Percentiles rank a stretch among this genome's conserved stretches.
Evolutionary conservation across 2,888 invertebrate genomes (phyloP).

Genomic region (Aspidapion aeneum): DNA sequence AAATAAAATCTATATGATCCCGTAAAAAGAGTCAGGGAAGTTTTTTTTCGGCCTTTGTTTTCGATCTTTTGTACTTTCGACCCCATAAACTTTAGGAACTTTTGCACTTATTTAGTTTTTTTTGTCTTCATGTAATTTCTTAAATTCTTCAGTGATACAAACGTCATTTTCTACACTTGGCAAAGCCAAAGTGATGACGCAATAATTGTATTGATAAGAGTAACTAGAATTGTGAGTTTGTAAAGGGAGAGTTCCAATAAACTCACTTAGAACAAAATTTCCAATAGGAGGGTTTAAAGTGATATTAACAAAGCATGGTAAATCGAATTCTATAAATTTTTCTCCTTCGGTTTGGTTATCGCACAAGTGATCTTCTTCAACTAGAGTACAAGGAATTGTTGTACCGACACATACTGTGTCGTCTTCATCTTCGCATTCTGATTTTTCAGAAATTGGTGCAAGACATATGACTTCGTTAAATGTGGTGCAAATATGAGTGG

Average conservation of each 20-base stretch:
- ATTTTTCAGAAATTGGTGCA: conserved; percentile 29
- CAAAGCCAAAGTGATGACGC: conserved; percentile 36
- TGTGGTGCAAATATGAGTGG: conserved; percentile 39
- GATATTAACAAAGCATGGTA: conserved; percentile 43
- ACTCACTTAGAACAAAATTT: conserved; percentile 27
- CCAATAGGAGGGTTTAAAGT: conserved; percentile 36
- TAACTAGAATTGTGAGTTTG: conserved; percentile 25
- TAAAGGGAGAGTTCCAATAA: conserved; percentile 30
- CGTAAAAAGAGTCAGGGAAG: too few species aligned
- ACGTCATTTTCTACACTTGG: conserved; percentile 33
- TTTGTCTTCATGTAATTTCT: conserved; percentile 4
- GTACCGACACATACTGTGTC: conserved; percentile 32
- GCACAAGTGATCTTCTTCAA: conserved; percentile 29
- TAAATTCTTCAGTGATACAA: conserved; percentile 24
- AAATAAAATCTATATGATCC: too few species aligned
- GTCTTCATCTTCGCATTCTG: conserved; percentile 33
- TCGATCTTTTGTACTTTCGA: too few species aligned
- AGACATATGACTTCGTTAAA: conserved; percentile 41
- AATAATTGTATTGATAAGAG: conserved; percentile 31
- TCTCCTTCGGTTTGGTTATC: conserved; percentile 30
- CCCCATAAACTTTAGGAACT: too few species aligned
- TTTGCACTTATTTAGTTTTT: not conserved
- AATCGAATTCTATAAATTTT: conserved; percentile 18
- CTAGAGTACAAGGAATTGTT: conserved; percentile 32
- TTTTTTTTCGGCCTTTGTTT: too few species aligned